These are phyloP conservation scores for Thysanoteuthis rhombus DNA, from an alignment of 2,888 invertebrate species.

Conservation along the genomic window DNA sequence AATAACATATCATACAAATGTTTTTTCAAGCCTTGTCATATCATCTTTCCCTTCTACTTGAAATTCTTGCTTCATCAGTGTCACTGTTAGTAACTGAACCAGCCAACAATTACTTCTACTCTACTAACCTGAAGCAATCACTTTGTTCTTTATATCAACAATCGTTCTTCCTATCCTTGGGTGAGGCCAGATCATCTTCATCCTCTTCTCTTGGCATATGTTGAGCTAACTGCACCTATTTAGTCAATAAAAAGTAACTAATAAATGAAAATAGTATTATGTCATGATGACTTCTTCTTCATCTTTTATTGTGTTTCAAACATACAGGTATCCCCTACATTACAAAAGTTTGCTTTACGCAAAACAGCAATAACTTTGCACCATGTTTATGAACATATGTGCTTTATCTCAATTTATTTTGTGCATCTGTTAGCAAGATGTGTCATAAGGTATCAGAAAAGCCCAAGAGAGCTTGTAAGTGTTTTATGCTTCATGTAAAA, in stretches of 20 bases:
- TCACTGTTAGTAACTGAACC: neutral
- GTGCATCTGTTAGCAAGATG: no score
- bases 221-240: neutral
- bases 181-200: neutral
- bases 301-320: neutral
- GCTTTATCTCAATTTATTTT: no score
- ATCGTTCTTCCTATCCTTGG: neutral
- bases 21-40: slow-evolving; percentile 12
- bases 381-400: no score
- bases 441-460: no score
- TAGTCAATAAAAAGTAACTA: neutral
- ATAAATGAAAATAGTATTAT: neutral
- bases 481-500: no score
- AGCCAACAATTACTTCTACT: neutral
- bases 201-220: neutral
- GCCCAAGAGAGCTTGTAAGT: no score
- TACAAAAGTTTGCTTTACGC: no score
- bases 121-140: neutral
- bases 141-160: neutral
- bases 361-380: no score
- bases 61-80: neutral
- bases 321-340: no score
- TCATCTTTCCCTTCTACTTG: neutral
- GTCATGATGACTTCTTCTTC: neutral
- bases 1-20: neutral